Evolutionary conservation across 2,888 invertebrate species (phyloP).

Genomic region (Chrysopilus asiliformis): DNA sequence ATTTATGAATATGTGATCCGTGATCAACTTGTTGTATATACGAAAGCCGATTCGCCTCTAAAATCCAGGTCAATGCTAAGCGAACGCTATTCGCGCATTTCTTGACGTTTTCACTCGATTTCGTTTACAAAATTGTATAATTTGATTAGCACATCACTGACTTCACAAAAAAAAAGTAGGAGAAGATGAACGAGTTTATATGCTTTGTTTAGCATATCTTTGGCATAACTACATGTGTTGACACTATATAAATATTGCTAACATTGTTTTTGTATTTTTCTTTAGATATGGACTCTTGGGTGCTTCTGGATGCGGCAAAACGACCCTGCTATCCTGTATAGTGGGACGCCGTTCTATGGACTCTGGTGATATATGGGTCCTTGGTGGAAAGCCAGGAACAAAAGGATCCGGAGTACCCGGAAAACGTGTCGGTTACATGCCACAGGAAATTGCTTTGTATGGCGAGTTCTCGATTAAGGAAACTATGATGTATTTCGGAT

Average conservation of each 20-base stretch:
- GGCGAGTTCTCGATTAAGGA: conserved; percentile 89
- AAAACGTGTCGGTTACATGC: conserved; percentile 94
- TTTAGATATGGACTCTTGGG: conserved; percentile 84
- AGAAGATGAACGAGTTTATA: no score
- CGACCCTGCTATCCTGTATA: conserved; percentile 82
- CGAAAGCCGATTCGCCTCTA: no score
- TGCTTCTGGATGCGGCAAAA: conserved; percentile 95
- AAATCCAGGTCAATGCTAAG: no score
- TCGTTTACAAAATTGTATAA: no score
- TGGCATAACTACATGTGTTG: no score
- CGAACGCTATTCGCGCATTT: no score
- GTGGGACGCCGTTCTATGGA: conserved; percentile 77
- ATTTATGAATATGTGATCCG: no score
- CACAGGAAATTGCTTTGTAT: conserved; percentile 81
- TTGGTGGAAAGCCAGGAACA: conserved; percentile 81
- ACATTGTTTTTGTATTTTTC: conserved; percentile 14
- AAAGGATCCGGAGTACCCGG: conserved; percentile 86
- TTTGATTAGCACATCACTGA: no score
- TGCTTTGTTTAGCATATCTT: no score
- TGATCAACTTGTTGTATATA: no score
- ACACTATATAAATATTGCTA: neutral
- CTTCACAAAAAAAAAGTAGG: no score
- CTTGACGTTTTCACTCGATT: no score
- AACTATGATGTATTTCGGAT: conserved; percentile 92
- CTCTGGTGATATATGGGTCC: conserved; percentile 76